Evolutionary conservation across 2,888 invertebrate species (phyloP), one percentile per base, ranked within the genome.

Genomic region (Arctia plantaginis): DNA sequence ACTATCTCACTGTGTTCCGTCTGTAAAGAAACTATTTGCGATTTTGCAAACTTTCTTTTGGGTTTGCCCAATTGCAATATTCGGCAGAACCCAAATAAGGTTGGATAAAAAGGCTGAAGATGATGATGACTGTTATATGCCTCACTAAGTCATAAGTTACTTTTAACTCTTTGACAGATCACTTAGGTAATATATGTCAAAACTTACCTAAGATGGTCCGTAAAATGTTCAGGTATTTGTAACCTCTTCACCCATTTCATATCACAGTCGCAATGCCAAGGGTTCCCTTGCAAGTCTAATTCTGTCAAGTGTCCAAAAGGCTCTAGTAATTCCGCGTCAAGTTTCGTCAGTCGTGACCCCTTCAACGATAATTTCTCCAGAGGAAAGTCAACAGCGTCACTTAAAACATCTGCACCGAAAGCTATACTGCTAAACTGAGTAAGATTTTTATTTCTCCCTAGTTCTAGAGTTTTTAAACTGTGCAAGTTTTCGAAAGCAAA

Each of bases 251-350:
- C 69, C 97, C 97, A 97, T 35, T 90, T 85, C 67, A 97, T 90
- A 30, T 94, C 91, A 85, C 97, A 97, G 83, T 97, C 97, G 82
- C 97, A 97, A 18, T 90, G 90, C 97, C 97, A 97, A 0, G 96
- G 96, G 87, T 97, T 97, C 1, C 96, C 96, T 81, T 97, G 96
- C 18, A 97, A 82, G 81, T 96, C 96, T 67, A 97, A 79, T 64
- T 91, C 85, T 0, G 90, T 77, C 2, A 95, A 86, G 66, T 92
- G 93, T 23, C 96, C 95, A 75, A 96, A 92, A n/a, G 96, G 94
- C 66, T 90, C 88, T 62, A 86, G 80, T 69, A 96, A 85, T 35
- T 90, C 91, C 39, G 88, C 82, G 35, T 93, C 92, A 35, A 97
- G 82, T 0, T 88, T 90, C 7, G 90, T 88, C 30, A 97, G 74